Base-by-base conservation (phyloP, 2,113 vertebrate genomes). In the Paracanthobrama guichenoti region DNA sequence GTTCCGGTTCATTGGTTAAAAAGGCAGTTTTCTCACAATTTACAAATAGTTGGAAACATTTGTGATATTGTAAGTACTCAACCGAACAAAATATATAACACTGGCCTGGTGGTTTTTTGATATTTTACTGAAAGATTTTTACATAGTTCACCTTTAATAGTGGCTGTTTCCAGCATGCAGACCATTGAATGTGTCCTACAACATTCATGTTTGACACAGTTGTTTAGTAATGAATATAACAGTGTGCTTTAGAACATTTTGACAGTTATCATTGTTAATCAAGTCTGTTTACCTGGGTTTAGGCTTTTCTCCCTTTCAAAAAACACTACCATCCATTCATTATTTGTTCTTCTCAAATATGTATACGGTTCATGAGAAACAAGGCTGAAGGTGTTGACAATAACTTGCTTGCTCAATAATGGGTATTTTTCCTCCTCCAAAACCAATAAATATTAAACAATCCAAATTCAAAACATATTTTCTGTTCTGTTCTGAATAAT, bases 401-500 rank as follows among this genome's bases (percentile, higher is more conserved):
- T 77, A 81, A 91, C 90, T 88, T 78, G 88, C 86, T 91, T 88
- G 79, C 35, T 46, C 88, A 91, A 90, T 90, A 91, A 83, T 24
- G 75, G 90, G 88, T n/a, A 80, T 89, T 88, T 31, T 91, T 92
- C 89, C 90, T 88, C 84, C 88, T 60, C 44, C 31, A 72, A 88
- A 92, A 89, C 88, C 85, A 75, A 77, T 72, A 88, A 72, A 90
- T 87, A 90, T 91, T 83, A 89, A 85, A 81, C 59, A n/a, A 77
- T 78, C 82, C 50, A 72, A 88, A 87, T 89, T 76, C 78, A 85
- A 90, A 90, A 86, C 83, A 84, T 91, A 86, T 88, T 87, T 86
- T 77, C 64, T 82, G 71, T 85, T 24, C 62, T 91, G 90, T 86
- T 92, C 91, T 92, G 84, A 92, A 93, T 92, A 87, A 85, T 6